Percentiles rank a stretch among this genome's conserved stretches.
phyloP scores from a whole-genome alignment of 2,113 vertebrate genomes.

The Sinocyclocheilus grahami region DNA sequence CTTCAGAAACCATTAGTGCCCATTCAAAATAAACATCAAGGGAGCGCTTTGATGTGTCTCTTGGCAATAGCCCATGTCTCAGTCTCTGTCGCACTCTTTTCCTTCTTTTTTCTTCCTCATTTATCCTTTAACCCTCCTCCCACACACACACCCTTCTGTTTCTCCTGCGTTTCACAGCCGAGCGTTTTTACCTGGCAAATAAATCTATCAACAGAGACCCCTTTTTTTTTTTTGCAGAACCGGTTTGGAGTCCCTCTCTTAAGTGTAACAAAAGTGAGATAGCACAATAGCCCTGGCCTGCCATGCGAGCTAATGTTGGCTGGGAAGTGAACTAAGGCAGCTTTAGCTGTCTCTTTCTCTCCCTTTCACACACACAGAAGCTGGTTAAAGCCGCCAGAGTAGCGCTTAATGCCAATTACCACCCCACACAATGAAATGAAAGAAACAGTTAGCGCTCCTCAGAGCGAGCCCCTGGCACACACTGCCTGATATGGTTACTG shows the following conservation, averaged over 20 bases:
- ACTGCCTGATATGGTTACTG: conserved; percentile 28
- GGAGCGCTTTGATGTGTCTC: conserved; percentile 47
- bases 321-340: conserved; percentile 37
- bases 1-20: conserved; percentile 51
- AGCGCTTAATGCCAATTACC: conserved; percentile 42
- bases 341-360: conserved; percentile 29
- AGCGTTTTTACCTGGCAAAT: conserved; percentile 47
- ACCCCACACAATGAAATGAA: conserved; percentile 27
- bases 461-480: conserved; percentile 22
- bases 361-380: conserved; percentile 10
- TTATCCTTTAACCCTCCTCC: conserved; percentile 43
- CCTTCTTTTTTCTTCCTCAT: conserved; percentile 27
- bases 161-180: conserved; percentile 19
- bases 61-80: conserved; percentile 42
- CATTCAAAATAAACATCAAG: conserved; percentile 51
- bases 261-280: conserved; percentile 41
- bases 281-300: conserved; percentile 24
- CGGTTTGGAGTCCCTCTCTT: conserved; percentile 31
- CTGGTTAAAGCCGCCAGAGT: conserved; percentile 18
- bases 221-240: conserved; percentile 31
- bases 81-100: conserved; percentile 43
- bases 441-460: conserved; percentile 36
- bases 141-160: conserved; percentile 39
- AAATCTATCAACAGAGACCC: conserved; percentile 42
- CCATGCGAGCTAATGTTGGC: conserved; percentile 24